Percentiles rank a stretch among this genome's conserved stretches.
These are phyloP conservation scores for Nipponia nippon DNA, from an alignment of 2,113 vertebrate species.

Conservation along the genomic window DNA sequence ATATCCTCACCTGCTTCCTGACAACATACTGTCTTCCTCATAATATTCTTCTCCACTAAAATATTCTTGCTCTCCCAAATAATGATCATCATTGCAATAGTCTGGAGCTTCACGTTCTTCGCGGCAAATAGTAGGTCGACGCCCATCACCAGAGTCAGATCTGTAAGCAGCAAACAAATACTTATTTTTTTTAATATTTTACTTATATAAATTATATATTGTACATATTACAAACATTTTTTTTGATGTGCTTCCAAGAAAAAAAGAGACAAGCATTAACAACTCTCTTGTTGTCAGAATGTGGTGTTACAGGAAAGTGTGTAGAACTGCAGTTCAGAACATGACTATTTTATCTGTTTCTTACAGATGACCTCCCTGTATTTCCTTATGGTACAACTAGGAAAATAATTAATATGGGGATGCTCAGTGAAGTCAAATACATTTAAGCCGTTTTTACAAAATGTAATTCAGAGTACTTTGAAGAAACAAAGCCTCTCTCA, in stretches of 20 bases:
- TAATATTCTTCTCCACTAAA: slow-evolving; percentile 95
- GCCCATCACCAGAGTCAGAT: slow-evolving; percentile 85
- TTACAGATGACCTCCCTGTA: background rate
- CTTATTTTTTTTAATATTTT: background rate
- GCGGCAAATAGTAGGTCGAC: slow-evolving; percentile 86
- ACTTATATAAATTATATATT: background rate
- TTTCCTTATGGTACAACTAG: background rate
- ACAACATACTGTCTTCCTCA: slow-evolving; percentile 87
- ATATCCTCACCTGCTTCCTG: slow-evolving; percentile 82
- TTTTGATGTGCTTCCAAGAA: background rate
- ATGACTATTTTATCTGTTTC: background rate
- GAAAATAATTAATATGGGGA: background rate
- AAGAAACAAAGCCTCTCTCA: background rate
- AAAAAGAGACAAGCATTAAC: background rate
- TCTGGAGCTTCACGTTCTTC: slow-evolving; percentile 78
- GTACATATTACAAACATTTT: background rate
- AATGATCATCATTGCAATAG: slow-evolving; percentile 81
- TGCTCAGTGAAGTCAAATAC: background rate
- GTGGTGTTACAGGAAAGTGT: background rate
- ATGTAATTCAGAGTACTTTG: background rate
- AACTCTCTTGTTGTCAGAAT: background rate
- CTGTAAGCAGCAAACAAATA: slow-evolving; percentile 60
- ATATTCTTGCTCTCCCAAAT: slow-evolving; percentile 85
- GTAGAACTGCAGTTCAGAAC: background rate
- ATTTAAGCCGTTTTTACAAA: background rate